These are phyloP conservation scores for Molorchus minor DNA, from an alignment of 2,888 invertebrate genomes.

Conservation along the genomic window DNA sequence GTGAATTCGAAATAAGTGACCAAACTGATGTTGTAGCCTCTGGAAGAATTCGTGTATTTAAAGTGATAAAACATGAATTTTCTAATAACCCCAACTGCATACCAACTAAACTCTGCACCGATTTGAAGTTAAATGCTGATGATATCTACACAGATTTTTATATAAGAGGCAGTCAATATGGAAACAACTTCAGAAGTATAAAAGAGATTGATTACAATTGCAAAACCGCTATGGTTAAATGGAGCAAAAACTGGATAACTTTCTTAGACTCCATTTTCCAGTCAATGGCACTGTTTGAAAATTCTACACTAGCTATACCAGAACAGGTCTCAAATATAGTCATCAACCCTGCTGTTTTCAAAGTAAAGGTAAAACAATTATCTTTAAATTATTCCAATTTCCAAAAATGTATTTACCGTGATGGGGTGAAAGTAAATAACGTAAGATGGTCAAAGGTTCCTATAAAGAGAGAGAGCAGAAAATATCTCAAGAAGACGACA, in stretches of 20 bases:
- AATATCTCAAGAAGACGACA: background rate
- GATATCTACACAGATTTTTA: slow-evolving; percentile 61
- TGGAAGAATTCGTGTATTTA: background rate
- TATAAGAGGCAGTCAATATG: slow-evolving; percentile 66
- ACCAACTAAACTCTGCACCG: background rate
- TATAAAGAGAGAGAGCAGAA: background rate
- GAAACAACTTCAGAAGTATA: slow-evolving; percentile 64
- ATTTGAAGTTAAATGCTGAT: background rate
- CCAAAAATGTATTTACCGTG: background rate
- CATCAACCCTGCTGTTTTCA: slow-evolving; percentile 1
- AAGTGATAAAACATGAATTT: background rate
- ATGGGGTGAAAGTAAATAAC: background rate
- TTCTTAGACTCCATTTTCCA: slow-evolving; percentile 78
- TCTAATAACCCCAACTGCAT: background rate
- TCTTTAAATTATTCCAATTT: background rate
- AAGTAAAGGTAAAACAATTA: background rate
- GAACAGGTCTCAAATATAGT: background rate
- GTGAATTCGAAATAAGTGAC: slow-evolving; percentile 15
- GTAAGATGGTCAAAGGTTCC: background rate
- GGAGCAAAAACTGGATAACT: slow-evolving; percentile 73
- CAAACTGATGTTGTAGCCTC: slow-evolving; percentile 8
- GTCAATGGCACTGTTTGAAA: slow-evolving; percentile 63
- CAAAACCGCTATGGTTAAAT: slow-evolving; percentile 58
- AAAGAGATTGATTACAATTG: slow-evolving; percentile 60
- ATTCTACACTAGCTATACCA: background rate